Evolutionary conservation across 2,797 vertebrate genomes (phyloP), one percentile per base, ranked within the genome.

Genomic region (Columba guinea): DNA sequence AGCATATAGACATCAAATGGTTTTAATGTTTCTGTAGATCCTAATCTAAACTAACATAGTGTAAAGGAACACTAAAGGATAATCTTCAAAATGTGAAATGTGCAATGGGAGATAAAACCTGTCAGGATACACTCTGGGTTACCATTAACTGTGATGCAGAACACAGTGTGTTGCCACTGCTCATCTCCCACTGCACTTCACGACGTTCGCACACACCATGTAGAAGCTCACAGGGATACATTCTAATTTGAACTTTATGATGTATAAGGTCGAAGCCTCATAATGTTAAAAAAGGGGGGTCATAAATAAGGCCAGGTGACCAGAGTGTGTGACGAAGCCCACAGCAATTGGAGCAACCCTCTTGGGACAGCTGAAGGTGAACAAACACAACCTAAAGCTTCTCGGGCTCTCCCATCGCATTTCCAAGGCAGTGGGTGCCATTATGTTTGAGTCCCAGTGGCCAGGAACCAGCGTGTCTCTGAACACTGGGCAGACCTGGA

Each of bases 151-250:
- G n/a, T 56, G 80, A 68, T 60, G 71, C 56, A 78, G 65, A 28
- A 46, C 2, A 5, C 64, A 6, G 60, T 8, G 5, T 10, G 59
- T 37, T 80, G 69, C 73, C 92, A 70, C 41, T 62, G 75, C 65
- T 92, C 87, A 39, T 62, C 70, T 85, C 81, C 76, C 62, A 21
- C 71, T 34, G 35, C 71, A 16, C 51, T 84, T 73, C 3, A 59
- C 0, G 2, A 62, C 5, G 0, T 59, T 64, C 19, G 35, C 1
- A 1, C 23, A 9, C 37, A 32, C n/a, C 27, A 21, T 4, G 37
- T 44, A 71, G 27, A 49, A 63, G 84, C 53, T 85, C 67, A 28
- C 34, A 67, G 67, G 64, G 78, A 87, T 58, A 28, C 26, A 5
- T 21, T 74, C 81, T 58, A 81, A 84, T 81, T 52, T 58, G 84